These are phyloP conservation scores for Sympetrum striolatum DNA, from an alignment of 2,888 invertebrate species.

Conservation along the genomic window DNA sequence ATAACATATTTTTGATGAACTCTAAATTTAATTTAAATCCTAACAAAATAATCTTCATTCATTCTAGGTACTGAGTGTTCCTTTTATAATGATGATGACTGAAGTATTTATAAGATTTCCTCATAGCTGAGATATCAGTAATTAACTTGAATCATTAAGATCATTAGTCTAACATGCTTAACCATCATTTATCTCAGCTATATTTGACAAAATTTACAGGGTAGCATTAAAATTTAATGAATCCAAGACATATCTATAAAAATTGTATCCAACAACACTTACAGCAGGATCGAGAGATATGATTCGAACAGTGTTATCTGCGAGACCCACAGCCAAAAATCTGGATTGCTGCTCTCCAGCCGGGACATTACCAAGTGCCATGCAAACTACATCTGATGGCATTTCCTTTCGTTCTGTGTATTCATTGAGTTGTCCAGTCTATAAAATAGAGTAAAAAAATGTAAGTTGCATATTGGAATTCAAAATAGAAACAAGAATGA, in stretches of 20 bases:
- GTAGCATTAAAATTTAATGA: neutral
- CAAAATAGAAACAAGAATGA: neutral
- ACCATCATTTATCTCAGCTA: too few species aligned
- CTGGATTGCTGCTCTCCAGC: conserved; percentile 93
- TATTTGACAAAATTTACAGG: neutral
- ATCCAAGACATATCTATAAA: neutral
- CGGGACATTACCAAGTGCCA: conserved; percentile 96
- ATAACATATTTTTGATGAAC: too few species aligned
- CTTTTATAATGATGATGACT: too few species aligned
- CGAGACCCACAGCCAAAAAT: conserved; percentile 94
- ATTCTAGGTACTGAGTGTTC: too few species aligned
- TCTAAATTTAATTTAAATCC: too few species aligned
- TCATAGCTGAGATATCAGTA: neutral
- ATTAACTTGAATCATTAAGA: too few species aligned
- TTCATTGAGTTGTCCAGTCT: conserved; percentile 98
- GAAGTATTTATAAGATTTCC: too few species aligned
- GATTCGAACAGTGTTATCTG: conserved; percentile 96
- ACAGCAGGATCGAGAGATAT: conserved; percentile 94
- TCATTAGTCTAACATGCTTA: too few species aligned
- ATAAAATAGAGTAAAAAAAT: neutral
- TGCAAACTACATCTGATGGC: conserved; percentile 96
- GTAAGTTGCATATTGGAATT: neutral
- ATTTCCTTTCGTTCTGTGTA: conserved; percentile 97
- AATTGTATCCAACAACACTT: conserved; percentile 56
- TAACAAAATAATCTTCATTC: too few species aligned